These are phyloP conservation scores for Diadumene lineata DNA, from an alignment of 92 coral and sea anemone genomes.

Conservation along the genomic window DNA sequence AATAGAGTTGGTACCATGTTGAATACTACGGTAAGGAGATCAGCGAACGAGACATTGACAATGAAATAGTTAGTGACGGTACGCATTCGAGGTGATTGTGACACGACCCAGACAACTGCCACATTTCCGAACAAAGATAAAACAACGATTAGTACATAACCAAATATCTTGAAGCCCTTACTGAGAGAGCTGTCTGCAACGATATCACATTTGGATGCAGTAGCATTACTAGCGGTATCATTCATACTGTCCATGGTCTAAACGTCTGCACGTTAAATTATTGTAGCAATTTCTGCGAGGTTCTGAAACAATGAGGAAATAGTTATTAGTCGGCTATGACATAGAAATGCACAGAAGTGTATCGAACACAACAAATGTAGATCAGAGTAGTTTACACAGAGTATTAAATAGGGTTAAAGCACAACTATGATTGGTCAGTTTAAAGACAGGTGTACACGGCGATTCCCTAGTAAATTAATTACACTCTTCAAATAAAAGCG, in stretches of 20 bases:
- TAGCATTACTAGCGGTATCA: no score
- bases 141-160: constrained; percentile 47
- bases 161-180: constrained; percentile 52
- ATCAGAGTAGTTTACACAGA: background rate
- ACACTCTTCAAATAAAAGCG: background rate
- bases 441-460: background rate
- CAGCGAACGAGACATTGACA: constrained; percentile 70
- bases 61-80: constrained; percentile 74
- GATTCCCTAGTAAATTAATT: background rate
- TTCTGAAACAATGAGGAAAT: no score
- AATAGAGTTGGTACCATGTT: constrained; percentile 75
- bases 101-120: constrained; percentile 64
- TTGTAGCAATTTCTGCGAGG: no score
- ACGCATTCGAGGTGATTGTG: constrained; percentile 59
- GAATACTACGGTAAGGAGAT: constrained; percentile 64
- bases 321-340: no score
- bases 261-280: background rate
- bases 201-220: constrained; percentile 1
- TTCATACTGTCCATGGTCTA: background rate
- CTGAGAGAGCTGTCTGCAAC: constrained; percentile 10
- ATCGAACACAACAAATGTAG: background rate
- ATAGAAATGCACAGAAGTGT: background rate
- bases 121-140: constrained; percentile 66
- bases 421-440: background rate
- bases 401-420: background rate